Evolutionary conservation across 2,888 invertebrate species (phyloP).

Genomic region (Heliconius ismenius): DNA sequence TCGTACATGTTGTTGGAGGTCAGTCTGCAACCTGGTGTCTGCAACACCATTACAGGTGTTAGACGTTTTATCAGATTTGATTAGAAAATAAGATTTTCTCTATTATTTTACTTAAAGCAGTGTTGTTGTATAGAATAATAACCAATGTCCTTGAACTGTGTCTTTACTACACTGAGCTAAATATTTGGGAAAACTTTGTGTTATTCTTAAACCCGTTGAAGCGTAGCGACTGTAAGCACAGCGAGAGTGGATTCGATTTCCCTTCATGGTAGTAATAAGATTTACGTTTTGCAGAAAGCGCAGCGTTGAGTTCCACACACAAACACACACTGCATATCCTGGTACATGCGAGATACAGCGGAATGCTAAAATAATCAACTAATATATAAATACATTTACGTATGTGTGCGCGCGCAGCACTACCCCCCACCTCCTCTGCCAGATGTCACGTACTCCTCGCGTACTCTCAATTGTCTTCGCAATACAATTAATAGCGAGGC

Average conservation of each 20-base stretch:
- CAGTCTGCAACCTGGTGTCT: not conserved
- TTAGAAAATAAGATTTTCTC: not conserved
- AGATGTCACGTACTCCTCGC: slow-evolving; percentile 3
- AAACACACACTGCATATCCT: not conserved
- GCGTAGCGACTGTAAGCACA: no score
- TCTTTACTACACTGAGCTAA: no score
- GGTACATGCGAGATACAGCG: not conserved
- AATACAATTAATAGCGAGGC: not conserved
- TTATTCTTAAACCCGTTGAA: no score
- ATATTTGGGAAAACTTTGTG: no score
- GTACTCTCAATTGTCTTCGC: not conserved
- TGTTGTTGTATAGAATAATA: no score
- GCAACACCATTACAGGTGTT: not conserved
- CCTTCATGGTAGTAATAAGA: no score
- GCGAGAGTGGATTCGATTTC: no score
- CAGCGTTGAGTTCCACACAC: no score
- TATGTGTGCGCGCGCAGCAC: not conserved
- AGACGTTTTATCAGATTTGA: slow-evolving; percentile 1
- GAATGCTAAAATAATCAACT: not conserved
- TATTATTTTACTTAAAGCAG: not conserved
- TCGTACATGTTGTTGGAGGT: slow-evolving; percentile 10
- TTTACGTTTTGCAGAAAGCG: no score
- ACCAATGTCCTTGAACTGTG: no score
- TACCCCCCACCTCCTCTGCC: not conserved
- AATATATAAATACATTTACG: not conserved